Evolutionary conservation across 92 coral and sea anemone genomes (phyloP).

Genomic region (Actinernus sp.): DNA sequence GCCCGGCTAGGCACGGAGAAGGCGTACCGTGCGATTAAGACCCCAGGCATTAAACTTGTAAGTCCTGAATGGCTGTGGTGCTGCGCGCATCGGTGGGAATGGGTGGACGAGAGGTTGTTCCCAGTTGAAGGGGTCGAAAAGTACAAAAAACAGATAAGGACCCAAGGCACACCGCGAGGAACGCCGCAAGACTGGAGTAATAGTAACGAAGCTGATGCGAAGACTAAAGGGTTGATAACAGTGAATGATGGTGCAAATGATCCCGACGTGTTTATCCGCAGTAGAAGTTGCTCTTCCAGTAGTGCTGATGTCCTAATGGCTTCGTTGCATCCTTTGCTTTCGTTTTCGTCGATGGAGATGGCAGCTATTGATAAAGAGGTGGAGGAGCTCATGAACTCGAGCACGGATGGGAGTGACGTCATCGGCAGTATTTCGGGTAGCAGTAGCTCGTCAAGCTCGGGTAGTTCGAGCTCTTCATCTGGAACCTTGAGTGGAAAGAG

Average conservation of each 20-base stretch:
- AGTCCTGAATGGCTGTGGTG: slow-evolving; percentile 95
- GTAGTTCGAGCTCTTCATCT: slow-evolving; percentile 11
- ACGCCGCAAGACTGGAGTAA: slow-evolving; percentile 63
- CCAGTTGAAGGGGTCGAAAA: slow-evolving; percentile 91
- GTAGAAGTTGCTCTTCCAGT: slow-evolving; percentile 68
- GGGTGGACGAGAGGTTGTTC: slow-evolving; percentile 96
- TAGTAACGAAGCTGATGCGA: slow-evolving; percentile 8
- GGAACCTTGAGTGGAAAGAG: neutral
- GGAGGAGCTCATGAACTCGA: slow-evolving; percentile 93
- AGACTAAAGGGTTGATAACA: neutral
- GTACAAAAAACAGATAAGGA: slow-evolving; percentile 71
- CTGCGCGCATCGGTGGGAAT: slow-evolving; percentile 97
- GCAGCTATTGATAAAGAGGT: slow-evolving; percentile 99
- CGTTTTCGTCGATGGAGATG: slow-evolving; percentile 93
- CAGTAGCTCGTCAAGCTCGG: slow-evolving; percentile 56
- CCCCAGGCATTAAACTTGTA: slow-evolving; percentile 85
- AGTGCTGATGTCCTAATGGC: slow-evolving; percentile 85
- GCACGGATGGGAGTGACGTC: slow-evolving; percentile 85
- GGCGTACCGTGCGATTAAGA: slow-evolving; percentile 82
- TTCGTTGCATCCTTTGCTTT: slow-evolving; percentile 83
- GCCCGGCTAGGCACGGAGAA: slow-evolving; percentile 98
- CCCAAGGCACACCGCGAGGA: slow-evolving; percentile 75
- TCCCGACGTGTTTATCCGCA: slow-evolving; percentile 1
- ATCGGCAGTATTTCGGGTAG: slow-evolving; percentile 95
- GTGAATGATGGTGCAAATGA: neutral